These are phyloP conservation scores for Myrmecophaga tridactyla DNA, from an alignment of 2,113 vertebrate genomes.

Conservation along the genomic window DNA sequence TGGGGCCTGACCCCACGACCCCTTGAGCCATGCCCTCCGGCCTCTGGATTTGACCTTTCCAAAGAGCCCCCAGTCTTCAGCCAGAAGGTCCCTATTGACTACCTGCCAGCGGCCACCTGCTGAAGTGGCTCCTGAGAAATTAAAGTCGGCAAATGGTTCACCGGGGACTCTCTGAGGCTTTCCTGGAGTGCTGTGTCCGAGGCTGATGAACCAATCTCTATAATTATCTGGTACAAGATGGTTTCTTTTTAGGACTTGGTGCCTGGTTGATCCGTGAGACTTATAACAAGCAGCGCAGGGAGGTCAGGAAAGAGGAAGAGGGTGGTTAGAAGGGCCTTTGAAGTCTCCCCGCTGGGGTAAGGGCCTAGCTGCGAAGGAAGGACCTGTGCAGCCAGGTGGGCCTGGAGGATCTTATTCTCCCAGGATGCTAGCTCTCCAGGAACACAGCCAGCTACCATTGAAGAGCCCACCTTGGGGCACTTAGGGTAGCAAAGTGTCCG, in stretches of 20 bases:
- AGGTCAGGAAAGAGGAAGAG: not conserved
- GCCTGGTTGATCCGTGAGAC: not conserved
- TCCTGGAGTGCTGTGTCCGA: slow-evolving; percentile 83
- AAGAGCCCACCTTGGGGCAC: not conserved
- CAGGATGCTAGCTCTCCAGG: not conserved
- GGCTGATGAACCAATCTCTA: slow-evolving; percentile 92
- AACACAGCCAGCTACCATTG: not conserved
- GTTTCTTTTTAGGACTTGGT: not conserved
- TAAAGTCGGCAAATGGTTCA: slow-evolving; percentile 90
- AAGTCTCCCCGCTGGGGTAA: not conserved
- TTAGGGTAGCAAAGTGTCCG: no score
- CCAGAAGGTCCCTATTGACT: slow-evolving; percentile 92
- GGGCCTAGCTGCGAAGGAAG: not conserved
- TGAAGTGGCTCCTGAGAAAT: slow-evolving; percentile 87
- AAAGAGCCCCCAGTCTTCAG: slow-evolving; percentile 83
- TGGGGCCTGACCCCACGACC: slow-evolving; percentile 91
- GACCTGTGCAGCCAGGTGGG: not conserved
- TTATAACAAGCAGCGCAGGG: not conserved
- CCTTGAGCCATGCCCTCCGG: slow-evolving; percentile 87
- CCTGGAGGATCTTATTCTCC: no score
- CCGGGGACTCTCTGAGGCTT: slow-evolving; percentile 86
- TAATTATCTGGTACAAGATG: slow-evolving; percentile 91
- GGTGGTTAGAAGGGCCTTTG: no score
- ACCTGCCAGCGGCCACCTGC: slow-evolving; percentile 94
- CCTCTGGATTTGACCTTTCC: slow-evolving; percentile 90